A percentile compares a stretch with the other conserved stretches of the same genome.
phyloP scores from a whole-genome alignment of 1,140 invertebrate species.

The Drosophila rhopaloa region DNA sequence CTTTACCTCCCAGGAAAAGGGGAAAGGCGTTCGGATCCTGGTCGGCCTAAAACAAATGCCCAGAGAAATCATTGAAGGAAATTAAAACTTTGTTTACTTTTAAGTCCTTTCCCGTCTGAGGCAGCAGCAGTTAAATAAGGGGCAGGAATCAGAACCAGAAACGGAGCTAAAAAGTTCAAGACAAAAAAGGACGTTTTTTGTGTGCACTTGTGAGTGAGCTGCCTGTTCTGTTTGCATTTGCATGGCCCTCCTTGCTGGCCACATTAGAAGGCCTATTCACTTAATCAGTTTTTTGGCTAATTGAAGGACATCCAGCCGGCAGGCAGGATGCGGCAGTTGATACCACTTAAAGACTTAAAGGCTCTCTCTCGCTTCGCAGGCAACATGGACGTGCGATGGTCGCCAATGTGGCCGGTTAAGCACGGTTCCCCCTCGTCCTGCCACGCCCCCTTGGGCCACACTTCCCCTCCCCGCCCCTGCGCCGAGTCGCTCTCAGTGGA shows the following conservation, averaged over 20 bases:
- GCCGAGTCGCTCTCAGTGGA: neutral
- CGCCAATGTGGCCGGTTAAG: constrained; percentile 50
- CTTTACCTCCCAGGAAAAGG: neutral
- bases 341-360: constrained; percentile 38
- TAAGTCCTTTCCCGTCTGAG: constrained; percentile 44
- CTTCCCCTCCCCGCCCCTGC: neutral
- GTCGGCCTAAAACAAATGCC: constrained; percentile 66
- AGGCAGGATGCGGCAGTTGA: neutral
- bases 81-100: constrained; percentile 82
- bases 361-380: neutral
- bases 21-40: constrained; percentile 11
- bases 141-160: constrained; percentile 2
- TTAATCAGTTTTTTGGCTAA: constrained; percentile 41
- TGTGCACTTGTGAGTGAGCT: neutral
- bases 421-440: constrained; percentile 35
- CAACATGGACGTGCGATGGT: constrained; percentile 32
- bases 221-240: constrained; percentile 3
- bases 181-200: constrained; percentile 28
- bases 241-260: neutral
- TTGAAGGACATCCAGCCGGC: constrained; percentile 39
- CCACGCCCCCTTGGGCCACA: constrained; percentile 10
- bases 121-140: constrained; percentile 2
- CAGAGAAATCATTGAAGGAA: constrained; percentile 81
- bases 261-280: too few relatives aligned
- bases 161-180: constrained; percentile 13